Evolutionary conservation across 2,888 invertebrate genomes (phyloP).

Genomic region (Liopterus haemorrhoidalis): DNA sequence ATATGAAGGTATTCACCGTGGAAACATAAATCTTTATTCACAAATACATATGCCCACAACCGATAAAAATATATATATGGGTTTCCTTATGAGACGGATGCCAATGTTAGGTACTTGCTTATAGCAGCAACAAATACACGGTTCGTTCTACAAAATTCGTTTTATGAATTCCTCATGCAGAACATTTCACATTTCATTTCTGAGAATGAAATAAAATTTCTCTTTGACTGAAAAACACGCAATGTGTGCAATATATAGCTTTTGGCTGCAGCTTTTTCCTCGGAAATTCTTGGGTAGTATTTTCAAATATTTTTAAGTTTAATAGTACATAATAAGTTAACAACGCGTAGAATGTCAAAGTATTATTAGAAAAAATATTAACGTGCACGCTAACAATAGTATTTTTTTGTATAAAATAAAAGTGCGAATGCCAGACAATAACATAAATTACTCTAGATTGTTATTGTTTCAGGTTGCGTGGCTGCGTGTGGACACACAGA

Average conservation of each 20-base stretch:
- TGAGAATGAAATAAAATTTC: constrained; percentile 21
- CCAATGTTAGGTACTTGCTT: no score
- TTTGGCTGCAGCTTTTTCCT: no score
- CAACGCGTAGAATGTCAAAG: constrained; percentile 1
- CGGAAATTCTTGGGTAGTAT: background rate
- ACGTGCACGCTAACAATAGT: background rate
- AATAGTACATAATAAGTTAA: no score
- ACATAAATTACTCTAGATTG: background rate
- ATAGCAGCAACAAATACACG: background rate
- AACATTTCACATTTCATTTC: constrained; percentile 19
- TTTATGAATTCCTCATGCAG: constrained; percentile 23
- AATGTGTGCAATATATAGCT: no score
- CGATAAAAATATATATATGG: constrained; percentile 18
- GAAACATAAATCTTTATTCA: constrained; percentile 13
- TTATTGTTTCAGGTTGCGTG: constrained; percentile 67
- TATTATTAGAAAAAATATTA: constrained; percentile 4
- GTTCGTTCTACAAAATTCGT: constrained; percentile 10
- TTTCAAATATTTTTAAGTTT: no score
- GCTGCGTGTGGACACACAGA: constrained; percentile 85
- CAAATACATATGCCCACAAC: constrained; percentile 8
- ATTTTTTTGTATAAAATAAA: constrained; percentile 1
- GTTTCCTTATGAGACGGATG: constrained; percentile 15
- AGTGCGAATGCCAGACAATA: background rate
- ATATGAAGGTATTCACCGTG: background rate
- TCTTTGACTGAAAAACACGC: constrained; percentile 15